Percentiles rank a stretch among this genome's conserved stretches.
phyloP scores from a whole-genome alignment of 2,113 vertebrate species.

The Dasyornis broadbenti region DNA sequence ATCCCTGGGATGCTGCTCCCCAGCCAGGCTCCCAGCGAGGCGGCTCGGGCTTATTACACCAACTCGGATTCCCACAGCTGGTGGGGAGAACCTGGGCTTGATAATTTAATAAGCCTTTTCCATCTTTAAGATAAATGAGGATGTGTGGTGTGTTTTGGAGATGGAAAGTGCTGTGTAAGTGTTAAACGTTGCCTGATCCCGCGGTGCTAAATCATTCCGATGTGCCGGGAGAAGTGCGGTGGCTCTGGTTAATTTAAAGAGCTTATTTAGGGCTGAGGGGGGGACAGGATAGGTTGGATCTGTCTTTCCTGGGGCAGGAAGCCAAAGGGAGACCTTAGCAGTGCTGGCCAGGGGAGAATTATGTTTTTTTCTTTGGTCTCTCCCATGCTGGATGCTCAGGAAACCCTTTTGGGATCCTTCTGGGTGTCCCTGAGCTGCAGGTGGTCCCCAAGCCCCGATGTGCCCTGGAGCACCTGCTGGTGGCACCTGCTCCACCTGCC shows the following conservation, averaged over 20 bases:
- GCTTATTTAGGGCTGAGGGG: background rate
- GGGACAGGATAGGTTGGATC: background rate
- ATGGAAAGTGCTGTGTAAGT: slow-evolving; percentile 45
- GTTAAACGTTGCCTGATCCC: background rate
- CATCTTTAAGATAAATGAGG: slow-evolving; percentile 33
- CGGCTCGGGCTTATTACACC: background rate
- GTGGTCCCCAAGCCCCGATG: fast-evolving
- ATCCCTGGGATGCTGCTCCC: background rate
- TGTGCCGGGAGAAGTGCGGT: background rate
- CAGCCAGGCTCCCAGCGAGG: background rate
- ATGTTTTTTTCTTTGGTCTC: background rate
- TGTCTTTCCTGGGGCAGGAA: background rate
- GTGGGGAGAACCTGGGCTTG: background rate
- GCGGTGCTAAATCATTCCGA: slow-evolving; percentile 1
- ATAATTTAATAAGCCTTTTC: slow-evolving; percentile 50
- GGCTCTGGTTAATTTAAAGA: background rate
- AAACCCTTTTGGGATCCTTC: background rate
- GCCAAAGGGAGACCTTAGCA: background rate
- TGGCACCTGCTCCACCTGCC: background rate
- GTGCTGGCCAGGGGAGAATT: background rate
- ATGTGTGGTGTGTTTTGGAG: background rate
- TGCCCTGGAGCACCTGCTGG: background rate
- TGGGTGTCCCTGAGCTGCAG: background rate
- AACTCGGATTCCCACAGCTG: background rate
- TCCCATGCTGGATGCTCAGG: fast-evolving